Percentiles rank a stretch among this genome's conserved stretches.
Conservation (phyloP, 2,888 invertebrate species). For the Nematopogon swammerdamellus region DNA sequence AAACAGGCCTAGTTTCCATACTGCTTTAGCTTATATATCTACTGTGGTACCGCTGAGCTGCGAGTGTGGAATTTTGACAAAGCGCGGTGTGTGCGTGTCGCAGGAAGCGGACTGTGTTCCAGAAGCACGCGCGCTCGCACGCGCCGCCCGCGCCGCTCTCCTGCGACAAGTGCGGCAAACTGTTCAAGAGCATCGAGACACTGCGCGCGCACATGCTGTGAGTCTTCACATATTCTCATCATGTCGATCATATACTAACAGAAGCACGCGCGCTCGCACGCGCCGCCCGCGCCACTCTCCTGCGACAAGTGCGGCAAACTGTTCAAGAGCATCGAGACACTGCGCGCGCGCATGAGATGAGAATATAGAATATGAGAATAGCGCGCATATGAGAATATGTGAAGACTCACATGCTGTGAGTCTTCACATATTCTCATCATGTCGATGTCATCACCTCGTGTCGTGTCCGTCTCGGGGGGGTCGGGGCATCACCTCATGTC, state of each 20-base stretch:
- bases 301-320: slow-evolving; percentile 39
- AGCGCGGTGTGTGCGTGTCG: background rate
- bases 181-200: slow-evolving; percentile 33
- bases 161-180: slow-evolving; percentile 37
- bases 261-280: slow-evolving; percentile 33
- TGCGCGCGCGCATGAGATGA: slow-evolving; percentile 39
- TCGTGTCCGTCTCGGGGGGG: too few species aligned
- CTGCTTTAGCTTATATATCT: too few species aligned
- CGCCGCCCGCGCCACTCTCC: slow-evolving; percentile 20
- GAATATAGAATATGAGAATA: too few species aligned
- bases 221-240: slow-evolving; percentile 17
- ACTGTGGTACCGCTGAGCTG: too few species aligned
- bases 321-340: slow-evolving; percentile 32
- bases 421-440: slow-evolving; percentile 9
- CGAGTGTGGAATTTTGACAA: too few species aligned
- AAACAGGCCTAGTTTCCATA: too few species aligned
- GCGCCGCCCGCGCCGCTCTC: slow-evolving; percentile 21
- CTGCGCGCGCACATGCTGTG: slow-evolving; percentile 38
- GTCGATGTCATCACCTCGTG: too few species aligned
- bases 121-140: slow-evolving; percentile 36
- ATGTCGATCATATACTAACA: too few species aligned
- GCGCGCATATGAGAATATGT: too few species aligned
- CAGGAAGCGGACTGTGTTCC: slow-evolving; percentile 46
- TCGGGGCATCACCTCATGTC: too few species aligned
- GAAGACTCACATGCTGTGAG: slow-evolving; percentile 44